Evolutionary conservation across 2,113 vertebrate genomes (phyloP), one percentile per base, ranked within the genome.

Genomic region (Agapornis roseicollis): DNA sequence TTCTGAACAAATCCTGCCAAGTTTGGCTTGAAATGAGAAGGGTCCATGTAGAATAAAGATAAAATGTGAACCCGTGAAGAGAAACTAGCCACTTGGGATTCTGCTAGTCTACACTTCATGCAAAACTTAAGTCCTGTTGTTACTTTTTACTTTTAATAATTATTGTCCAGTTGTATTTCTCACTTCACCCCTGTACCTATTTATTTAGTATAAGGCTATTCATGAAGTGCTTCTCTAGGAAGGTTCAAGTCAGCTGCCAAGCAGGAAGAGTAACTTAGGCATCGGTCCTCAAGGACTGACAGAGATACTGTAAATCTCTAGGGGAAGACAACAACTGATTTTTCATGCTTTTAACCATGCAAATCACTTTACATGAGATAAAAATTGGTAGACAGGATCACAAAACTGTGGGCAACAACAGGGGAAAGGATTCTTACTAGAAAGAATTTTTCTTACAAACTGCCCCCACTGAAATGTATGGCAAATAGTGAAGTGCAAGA

Each of bases 251-350:
- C 78, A 68, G 85, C 58, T 53, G 70, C 69, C 85, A 85, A 95
- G 58, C 85, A 97, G 85, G 77, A 96, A 93, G 63, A 72, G 53
- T 93, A 80, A 92, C 66, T 92, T 58, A 96, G 88, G 70, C 76
- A 95, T 22, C 90, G 65, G 93, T 65, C 89, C 95, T 70, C 41
- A 82, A 90, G 49, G 87, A 87, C 17, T 93, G 81, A 93, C 4
- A 16, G 39, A 88, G 76, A 88, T 60, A 82, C 23, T 25, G 52
- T 58, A 93, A 61, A 94, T 71, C 90, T 84, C 53, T 56, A 91
- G 29, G 53, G n/a, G 35, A 91, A 63, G 73, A 70, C 39, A 77
- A 46, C 31, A 92, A 77, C 39, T 12, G 4, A 49, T 68, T 86
- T 89, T 89, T 91, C 82, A 85, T 68, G 47, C 50, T 85, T 90